phyloP scores from a whole-genome alignment of 2,797 vertebrate genomes.

The Fistularia commersonii region DNA sequence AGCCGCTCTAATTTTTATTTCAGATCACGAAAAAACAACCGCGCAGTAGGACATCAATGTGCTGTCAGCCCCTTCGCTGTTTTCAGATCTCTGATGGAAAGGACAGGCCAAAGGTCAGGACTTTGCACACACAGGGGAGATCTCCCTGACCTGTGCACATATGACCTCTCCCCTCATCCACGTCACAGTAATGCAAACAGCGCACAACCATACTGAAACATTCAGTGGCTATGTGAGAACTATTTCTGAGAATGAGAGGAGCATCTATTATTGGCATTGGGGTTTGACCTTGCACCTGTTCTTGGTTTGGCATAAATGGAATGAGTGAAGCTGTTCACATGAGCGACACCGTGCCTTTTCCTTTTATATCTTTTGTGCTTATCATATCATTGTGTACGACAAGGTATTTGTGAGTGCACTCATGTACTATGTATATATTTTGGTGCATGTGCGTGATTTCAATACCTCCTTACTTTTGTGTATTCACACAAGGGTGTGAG shows the following conservation, averaged over 20 bases:
- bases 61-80: constrained; percentile 24
- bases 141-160: constrained; percentile 52
- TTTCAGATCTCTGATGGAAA: constrained; percentile 37
- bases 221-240: constrained; percentile 55
- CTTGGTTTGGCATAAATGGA: constrained; percentile 51
- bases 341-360: constrained; percentile 12
- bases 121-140: constrained; percentile 47
- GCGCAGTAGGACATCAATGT: constrained; percentile 16
- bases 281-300: constrained; percentile 73
- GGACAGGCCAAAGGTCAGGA: constrained; percentile 40
- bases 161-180: constrained; percentile 50
- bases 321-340: constrained; percentile 28
- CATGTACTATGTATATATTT: constrained; percentile 13
- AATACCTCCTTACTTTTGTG: constrained; percentile 4
- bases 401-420: constrained; percentile 10
- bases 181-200: constrained; percentile 50
- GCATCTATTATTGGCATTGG: constrained; percentile 60
- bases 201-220: constrained; percentile 53
- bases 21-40: constrained; percentile 14
- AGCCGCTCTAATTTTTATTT: constrained; percentile 3
- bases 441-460: constrained; percentile 11
- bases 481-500: constrained; percentile 21
- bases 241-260: constrained; percentile 63
- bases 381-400: constrained; percentile 26
- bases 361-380: constrained; percentile 21